Percentiles rank a stretch among this genome's conserved stretches.
Conservation (phyloP, 1,140 invertebrate species). For the Danaus melanippus region DNA sequence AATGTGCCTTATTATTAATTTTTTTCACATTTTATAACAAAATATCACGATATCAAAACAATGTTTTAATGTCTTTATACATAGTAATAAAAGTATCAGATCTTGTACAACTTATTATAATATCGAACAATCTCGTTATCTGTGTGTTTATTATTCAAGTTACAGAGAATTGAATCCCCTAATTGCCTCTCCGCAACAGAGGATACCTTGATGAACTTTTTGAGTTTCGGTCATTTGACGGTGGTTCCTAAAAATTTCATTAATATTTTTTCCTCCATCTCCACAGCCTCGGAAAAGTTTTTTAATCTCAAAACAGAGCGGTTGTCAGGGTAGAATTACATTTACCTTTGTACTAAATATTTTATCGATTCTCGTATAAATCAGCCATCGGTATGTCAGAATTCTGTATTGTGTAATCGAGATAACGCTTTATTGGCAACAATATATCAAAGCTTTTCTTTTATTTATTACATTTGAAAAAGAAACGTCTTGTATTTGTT, state of each 20-base stretch:
- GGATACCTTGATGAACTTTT: conserved; percentile 46
- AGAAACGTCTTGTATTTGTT: conserved; percentile 10
- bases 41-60: not conserved
- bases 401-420: conserved; percentile 20
- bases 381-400: conserved; percentile 37
- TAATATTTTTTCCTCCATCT: conserved; percentile 40
- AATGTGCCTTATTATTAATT: too few relatives aligned
- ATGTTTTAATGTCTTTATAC: not conserved
- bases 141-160: conserved; percentile 19
- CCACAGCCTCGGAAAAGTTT: conserved; percentile 45
- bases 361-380: conserved; percentile 40
- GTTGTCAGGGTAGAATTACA: conserved; percentile 46
- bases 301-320: conserved; percentile 53
- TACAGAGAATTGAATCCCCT: conserved; percentile 48
- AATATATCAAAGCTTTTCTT: conserved; percentile 19
- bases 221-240: conserved; percentile 38
- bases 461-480: conserved; percentile 20
- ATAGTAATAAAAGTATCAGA: too few relatives aligned
- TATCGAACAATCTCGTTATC: conserved; percentile 16
- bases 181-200: conserved; percentile 49
- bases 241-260: conserved; percentile 41
- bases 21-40: too few relatives aligned
- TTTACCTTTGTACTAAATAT: conserved; percentile 48
- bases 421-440: conserved; percentile 21
- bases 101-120: too few relatives aligned